phyloP scores from a whole-genome alignment of 1,140 invertebrate species.

The Trichomalopsis sarcophagae region DNA sequence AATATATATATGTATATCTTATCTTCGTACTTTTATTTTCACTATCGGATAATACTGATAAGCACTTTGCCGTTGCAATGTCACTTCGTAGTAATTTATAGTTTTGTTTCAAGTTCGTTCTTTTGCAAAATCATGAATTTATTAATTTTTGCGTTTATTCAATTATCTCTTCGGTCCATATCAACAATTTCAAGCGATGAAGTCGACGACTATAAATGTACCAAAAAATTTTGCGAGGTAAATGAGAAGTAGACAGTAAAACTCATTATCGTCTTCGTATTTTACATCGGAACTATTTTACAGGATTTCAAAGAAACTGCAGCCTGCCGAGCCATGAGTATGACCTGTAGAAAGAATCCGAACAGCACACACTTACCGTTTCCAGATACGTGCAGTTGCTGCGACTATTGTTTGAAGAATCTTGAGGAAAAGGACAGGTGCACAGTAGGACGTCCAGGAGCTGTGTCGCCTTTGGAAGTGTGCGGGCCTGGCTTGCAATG shows the following conservation, averaged over 20 bases:
- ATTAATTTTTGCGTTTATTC: neutral
- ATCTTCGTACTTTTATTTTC: conserved; percentile 12
- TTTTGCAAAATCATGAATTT: neutral
- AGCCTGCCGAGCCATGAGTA: conserved; percentile 64
- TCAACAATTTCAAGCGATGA: neutral
- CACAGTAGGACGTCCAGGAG: conserved; percentile 63
- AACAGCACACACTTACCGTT: conserved; percentile 72
- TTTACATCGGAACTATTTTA: neutral
- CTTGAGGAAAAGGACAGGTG: conserved; percentile 66
- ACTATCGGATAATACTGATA: neutral
- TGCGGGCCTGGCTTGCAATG: conserved; percentile 71
- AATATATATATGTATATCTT: neutral
- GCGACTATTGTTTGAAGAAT: conserved; percentile 75
- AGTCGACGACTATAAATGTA: neutral
- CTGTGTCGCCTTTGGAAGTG: conserved; percentile 60
- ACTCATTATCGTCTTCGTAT: neutral
- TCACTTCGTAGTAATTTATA: neutral
- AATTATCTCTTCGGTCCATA: neutral
- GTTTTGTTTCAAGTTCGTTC: neutral
- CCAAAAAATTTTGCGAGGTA: conserved; percentile 11
- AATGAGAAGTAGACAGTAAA: neutral
- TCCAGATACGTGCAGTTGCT: conserved; percentile 77
- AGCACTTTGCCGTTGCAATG: neutral
- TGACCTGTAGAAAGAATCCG: conserved; percentile 73
- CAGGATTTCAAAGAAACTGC: conserved; percentile 54